Base-by-base conservation (phyloP, 2,113 vertebrate species). In the Cheirogaleus medius region DNA sequence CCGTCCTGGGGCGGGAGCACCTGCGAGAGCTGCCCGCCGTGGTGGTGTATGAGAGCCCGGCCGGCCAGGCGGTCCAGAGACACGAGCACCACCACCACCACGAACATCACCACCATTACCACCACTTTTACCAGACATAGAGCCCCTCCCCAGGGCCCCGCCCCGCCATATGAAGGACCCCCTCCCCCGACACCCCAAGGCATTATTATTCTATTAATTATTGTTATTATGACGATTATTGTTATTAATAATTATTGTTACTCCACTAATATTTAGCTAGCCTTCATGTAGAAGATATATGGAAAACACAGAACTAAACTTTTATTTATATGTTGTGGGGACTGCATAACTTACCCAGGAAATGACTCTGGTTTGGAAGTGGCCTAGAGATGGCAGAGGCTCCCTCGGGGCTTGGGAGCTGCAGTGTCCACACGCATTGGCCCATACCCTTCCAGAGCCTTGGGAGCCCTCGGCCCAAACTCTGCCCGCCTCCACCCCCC, bases 21-120 rank as follows among this genome's bases (percentile, higher is more conserved):
- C 98, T 99, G 93, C 98, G 99, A 97, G 99, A 99, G 98, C 99
- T 99, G 93, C 99, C 99, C 17, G 98, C 99, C 0, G 98, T 99
- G 92, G 97, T 99, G 98, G 98, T 99, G 17, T 99, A 99, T 11
- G 99, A 99, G 95, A 99, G 99, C 80, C 99, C 99, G 92, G 99
- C 99, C 90, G 99, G 99, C 74, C 99, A 99, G 95, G 99, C 99
- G 95, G 99, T 99, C 97, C 99, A 99, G 98, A 99, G 99, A 98
- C 99, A 99, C 0, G 99, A 99, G 96, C 99, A 99, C 91, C 99
- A 99, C 97, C 99, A 99, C 96, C 99, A 99, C 93, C 99, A 99
- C 0, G 99, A 99, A 98, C 99, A 99, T 97, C 99, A 99, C 98
- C 99, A 99, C 99, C 99, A 99, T 97, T 99, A 99, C 98, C 99